Evolutionary conservation across 2,888 invertebrate species (phyloP).

Genomic region (Ferrisia virgata): DNA sequence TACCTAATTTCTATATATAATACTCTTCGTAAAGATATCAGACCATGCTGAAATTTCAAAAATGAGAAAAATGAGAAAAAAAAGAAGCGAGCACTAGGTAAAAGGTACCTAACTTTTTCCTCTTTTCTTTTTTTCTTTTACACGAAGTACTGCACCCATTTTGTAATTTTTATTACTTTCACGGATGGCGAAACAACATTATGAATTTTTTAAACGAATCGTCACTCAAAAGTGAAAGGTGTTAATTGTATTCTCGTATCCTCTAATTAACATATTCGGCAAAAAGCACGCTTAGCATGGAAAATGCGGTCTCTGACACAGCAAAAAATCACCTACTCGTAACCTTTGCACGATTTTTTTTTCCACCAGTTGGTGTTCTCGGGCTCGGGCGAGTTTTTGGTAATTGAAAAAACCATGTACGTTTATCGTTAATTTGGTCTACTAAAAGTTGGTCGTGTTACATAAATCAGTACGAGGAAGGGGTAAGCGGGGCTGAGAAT

Average conservation of each 20-base stretch:
- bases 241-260: not conserved
- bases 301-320: not conserved
- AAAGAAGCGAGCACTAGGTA: no score
- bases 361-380: not conserved
- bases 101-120: no score
- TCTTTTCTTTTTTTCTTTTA: no score
- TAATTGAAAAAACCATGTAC: constrained; percentile 6
- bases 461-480: not conserved
- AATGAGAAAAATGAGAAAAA: no score
- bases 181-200: not conserved
- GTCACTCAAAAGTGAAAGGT: not conserved
- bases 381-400: not conserved
- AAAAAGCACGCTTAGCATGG: not conserved
- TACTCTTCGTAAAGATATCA: no score
- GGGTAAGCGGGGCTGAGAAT: not conserved
- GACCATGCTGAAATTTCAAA: no score
- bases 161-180: not conserved
- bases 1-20: no score
- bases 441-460: not conserved
- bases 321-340: not conserved
- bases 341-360: not conserved
- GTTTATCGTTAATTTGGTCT: not conserved
- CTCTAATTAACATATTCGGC: not conserved
- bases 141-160: no score
- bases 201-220: not conserved